Percentiles rank a stretch among this genome's conserved stretches.
These are phyloP conservation scores for Chalcosyrphus nemorum DNA, from an alignment of 2,888 invertebrate species.

Conservation along the genomic window DNA sequence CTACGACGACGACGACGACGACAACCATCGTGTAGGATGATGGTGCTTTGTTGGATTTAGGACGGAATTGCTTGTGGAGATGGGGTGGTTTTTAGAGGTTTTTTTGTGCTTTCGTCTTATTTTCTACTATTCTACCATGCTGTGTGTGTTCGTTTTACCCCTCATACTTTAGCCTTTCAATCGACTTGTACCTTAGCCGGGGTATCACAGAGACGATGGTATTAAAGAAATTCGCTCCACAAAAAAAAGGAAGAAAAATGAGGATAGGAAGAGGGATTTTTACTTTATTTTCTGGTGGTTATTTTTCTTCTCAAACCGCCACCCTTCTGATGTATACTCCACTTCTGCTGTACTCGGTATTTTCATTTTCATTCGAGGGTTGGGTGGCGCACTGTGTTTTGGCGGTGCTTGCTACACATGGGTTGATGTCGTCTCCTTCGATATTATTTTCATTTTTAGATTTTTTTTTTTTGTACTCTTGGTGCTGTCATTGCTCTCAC, in stretches of 20 bases:
- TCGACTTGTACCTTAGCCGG: conserved; percentile 55
- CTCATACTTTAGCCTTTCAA: conserved; percentile 23
- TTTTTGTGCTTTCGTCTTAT: conserved; percentile 43
- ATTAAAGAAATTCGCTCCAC: conserved; percentile 60
- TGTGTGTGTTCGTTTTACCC: conserved; percentile 28
- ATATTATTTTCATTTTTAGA: conserved; percentile 44
- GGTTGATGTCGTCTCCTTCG: conserved; percentile 44
- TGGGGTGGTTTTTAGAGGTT: conserved; percentile 60
- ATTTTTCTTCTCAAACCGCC: conserved; percentile 33
- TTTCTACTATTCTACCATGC: conserved; percentile 38
- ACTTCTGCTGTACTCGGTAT: conserved; percentile 66
- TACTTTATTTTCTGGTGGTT: conserved; percentile 65
- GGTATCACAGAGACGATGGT: conserved; percentile 58
- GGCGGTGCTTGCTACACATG: conserved; percentile 40
- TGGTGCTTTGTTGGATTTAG: conserved; percentile 72
- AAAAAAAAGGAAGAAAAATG: conserved; percentile 36
- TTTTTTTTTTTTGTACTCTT: conserved; percentile 43
- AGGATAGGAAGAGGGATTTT: conserved; percentile 65
- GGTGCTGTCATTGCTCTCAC: conserved; percentile 55
- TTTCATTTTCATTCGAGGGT: conserved; percentile 75
- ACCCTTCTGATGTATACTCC: conserved; percentile 34
- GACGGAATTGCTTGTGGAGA: conserved; percentile 69
- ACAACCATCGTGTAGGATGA: conserved; percentile 69
- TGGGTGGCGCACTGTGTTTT: conserved; percentile 33
- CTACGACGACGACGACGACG: conserved; percentile 45